A percentile compares a stretch with the other conserved stretches of the same genome.
These are phyloP conservation scores for Numenius phaeopus DNA, from an alignment of 2,797 vertebrate genomes.

Conservation along the genomic window DNA sequence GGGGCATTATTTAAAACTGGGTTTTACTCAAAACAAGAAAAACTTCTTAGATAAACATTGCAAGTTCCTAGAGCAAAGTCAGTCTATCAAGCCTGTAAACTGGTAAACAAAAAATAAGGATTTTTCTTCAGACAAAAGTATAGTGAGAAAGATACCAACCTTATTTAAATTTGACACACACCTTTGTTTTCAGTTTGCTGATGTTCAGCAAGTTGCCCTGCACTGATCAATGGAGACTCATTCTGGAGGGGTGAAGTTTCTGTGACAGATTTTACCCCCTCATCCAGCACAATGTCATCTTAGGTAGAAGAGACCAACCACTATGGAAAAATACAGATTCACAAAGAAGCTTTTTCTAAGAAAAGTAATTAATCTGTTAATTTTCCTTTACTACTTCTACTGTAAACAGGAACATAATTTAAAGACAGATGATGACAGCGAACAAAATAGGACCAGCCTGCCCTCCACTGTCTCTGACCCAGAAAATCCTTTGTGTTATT, in stretches of 20 bases:
- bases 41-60: background rate
- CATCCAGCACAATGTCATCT: background rate
- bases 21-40: background rate
- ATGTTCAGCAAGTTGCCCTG: background rate
- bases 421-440: background rate
- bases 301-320: background rate
- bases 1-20: conserved; percentile 3
- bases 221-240: background rate
- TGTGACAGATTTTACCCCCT: background rate
- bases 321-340: background rate
- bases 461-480: background rate
- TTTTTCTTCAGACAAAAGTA: background rate
- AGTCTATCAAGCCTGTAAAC: conserved; percentile 8
- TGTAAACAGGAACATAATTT: background rate
- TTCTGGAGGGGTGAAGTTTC: background rate
- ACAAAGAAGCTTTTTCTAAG: background rate
- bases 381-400: background rate
- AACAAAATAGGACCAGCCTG: background rate
- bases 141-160: conserved; percentile 15
- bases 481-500: background rate
- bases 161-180: background rate
- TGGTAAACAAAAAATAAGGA: background rate
- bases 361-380: background rate
- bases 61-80: background rate
- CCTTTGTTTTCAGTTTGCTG: background rate